Evolutionary conservation across 2,113 vertebrate genomes (phyloP).

Genomic region (Carettochelys insculpta): DNA sequence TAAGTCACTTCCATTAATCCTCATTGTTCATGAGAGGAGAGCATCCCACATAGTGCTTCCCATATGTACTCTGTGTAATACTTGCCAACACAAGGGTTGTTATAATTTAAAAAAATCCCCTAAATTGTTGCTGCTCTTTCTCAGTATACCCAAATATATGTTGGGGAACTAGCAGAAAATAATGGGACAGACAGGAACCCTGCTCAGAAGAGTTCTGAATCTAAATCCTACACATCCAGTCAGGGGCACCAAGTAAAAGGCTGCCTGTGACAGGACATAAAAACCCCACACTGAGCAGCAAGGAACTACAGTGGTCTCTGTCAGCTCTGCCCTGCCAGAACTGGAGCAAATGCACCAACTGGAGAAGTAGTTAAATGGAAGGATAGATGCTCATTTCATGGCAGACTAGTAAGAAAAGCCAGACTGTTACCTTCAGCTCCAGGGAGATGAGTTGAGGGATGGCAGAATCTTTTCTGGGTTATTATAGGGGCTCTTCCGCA

Average conservation of each 20-base stretch:
- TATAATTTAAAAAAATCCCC: neutral
- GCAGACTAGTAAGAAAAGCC: neutral
- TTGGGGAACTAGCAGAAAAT: neutral
- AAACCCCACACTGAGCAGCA: neutral
- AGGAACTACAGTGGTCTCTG: neutral
- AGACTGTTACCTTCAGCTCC: neutral
- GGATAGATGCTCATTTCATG: neutral
- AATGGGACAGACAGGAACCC: neutral
- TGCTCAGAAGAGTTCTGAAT: neutral
- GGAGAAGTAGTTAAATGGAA: neutral
- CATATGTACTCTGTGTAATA: neutral
- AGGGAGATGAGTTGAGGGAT: neutral
- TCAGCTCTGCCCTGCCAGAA: neutral
- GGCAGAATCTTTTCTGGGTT: neutral
- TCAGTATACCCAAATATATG: neutral
- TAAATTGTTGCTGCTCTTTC: neutral
- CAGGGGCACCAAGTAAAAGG: neutral
- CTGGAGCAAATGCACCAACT: neutral
- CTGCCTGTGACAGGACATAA: neutral
- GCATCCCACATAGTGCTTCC: neutral
- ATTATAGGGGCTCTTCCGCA: too few relatives aligned
- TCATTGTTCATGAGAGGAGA: neutral
- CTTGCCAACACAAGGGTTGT: rapidly evolving
- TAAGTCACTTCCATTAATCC: neutral
- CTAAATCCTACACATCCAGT: neutral